Evolutionary conservation across 2,113 vertebrate species (phyloP), one percentile per base, ranked within the genome.

Genomic region (Apteryx owenii): DNA sequence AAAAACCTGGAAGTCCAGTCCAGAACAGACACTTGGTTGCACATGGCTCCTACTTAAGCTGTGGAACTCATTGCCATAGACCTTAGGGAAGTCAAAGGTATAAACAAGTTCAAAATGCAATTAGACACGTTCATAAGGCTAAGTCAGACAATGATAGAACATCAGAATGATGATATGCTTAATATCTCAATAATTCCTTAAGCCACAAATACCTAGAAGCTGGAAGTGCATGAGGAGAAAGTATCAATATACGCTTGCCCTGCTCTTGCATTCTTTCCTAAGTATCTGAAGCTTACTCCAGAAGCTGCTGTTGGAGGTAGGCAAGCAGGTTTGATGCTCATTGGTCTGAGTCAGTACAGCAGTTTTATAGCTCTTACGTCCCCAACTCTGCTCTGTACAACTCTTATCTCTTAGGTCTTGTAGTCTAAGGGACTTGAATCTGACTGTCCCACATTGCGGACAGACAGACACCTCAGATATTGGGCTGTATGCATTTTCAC

Each of bases 21-120:
- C 53, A 83, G 53, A 94, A 61, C 1, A 94, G 68, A 77, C 6
- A 42, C 17, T 88, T 85, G 70, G 33, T 85, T 92, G 79, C 50
- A 58, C 54, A 66, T 19, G 73, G 38, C 33, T 78, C n/a, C 60
- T 56, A 70, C 65, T 84, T 86, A 86, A 65, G 19, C 38, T 81
- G 38, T 77, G 76, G 69, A 86, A 84, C 25, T 77, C 0, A 0
- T 82, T 95, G 44, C 76, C 17, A 25, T 0, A 0, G 73, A 73
- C n/a, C 84, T 86, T 58, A 78, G 70, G 25, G 40, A 91, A 94
- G 64, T 84, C 83, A 86, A 86, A 92, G 25, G n/a, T 81, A 73
- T 48, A 61, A 83, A 94, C 18, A 23, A 42, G 16, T 72, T 90
- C 62, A 83, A 86, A 96, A 84, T 89, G 50, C 83, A 84, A 70